phyloP scores from a whole-genome alignment of 1,140 invertebrate species.

The Gyrodactylus salaris region DNA sequence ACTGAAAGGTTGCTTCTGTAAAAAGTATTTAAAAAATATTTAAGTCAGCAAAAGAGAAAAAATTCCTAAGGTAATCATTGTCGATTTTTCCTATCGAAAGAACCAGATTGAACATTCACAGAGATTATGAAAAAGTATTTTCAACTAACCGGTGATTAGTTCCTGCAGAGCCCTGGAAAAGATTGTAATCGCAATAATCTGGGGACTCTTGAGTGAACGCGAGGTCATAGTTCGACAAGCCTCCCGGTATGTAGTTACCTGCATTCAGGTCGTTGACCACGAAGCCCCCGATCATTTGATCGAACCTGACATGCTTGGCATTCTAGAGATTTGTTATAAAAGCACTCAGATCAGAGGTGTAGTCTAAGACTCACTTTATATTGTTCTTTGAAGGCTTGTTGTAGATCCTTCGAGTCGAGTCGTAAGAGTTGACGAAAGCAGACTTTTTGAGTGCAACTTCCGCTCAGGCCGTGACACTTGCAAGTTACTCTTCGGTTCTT shows the following conservation, averaged over 20 bases:
- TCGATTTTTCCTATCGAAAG: no score
- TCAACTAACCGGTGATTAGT: background rate
- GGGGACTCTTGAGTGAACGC: background rate
- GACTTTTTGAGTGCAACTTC: constrained; percentile 2
- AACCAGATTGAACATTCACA: no score
- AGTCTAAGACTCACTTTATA: background rate
- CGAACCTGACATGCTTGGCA: background rate
- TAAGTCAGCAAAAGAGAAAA: no score
- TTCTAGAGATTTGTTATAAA: background rate
- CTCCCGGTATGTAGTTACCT: background rate
- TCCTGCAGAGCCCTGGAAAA: background rate
- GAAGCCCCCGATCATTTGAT: background rate
- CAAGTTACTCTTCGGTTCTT: background rate
- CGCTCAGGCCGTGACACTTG: constrained; percentile 3
- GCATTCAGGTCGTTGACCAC: background rate
- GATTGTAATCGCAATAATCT: background rate
- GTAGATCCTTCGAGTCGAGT: background rate
- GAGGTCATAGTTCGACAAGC: background rate
- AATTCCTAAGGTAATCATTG: no score
- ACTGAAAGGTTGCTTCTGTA: no score
- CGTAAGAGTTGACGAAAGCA: background rate
- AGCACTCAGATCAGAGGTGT: background rate
- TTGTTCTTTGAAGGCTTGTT: background rate
- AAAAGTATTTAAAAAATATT: no score
- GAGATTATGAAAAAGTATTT: no score